Percentiles rank a stretch among this genome's conserved stretches.
Conservation (phyloP, 53 echinoderm and acorn worm genomes). For the Glandiceps talaboti region DNA sequence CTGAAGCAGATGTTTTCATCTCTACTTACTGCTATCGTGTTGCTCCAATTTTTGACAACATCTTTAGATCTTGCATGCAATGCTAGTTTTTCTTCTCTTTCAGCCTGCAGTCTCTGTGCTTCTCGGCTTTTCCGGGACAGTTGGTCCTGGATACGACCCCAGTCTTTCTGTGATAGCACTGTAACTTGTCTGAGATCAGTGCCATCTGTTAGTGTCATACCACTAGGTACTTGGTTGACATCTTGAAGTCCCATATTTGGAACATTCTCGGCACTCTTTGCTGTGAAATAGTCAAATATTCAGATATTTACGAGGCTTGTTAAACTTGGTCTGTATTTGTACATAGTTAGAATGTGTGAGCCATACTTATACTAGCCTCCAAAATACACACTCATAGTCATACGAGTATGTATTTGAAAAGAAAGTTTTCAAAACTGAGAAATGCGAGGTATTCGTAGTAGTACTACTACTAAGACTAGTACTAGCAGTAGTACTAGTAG, state of each 20-base stretch:
- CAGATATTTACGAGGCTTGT: too few species aligned
- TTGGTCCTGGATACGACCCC: slow-evolving; percentile 79
- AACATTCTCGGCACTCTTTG: background rate
- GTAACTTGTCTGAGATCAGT: slow-evolving; percentile 69
- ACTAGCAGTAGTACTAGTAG: too few species aligned
- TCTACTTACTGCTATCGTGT: slow-evolving; percentile 88
- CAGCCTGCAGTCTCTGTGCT: slow-evolving; percentile 38
- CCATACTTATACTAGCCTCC: too few species aligned
- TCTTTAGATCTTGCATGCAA: slow-evolving; percentile 70
- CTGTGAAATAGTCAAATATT: too few species aligned
- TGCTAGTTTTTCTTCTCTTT: slow-evolving; percentile 55
- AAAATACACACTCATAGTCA: too few species aligned
- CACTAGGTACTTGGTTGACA: background rate
- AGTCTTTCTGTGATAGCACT: slow-evolving; percentile 69
- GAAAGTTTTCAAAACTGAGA: too few species aligned
- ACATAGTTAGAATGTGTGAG: too few species aligned
- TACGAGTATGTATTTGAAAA: too few species aligned
- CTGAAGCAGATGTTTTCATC: too few species aligned
- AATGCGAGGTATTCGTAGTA: too few species aligned
- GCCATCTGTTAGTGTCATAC: slow-evolving; percentile 39
- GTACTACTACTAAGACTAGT: too few species aligned
- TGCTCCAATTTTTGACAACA: slow-evolving; percentile 98
- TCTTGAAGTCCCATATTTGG: background rate
- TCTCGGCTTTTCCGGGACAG: slow-evolving; percentile 51
- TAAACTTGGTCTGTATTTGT: too few species aligned